phyloP scores from a whole-genome alignment of 92 coral and sea anemone species.

The Muricea muricata region DNA sequence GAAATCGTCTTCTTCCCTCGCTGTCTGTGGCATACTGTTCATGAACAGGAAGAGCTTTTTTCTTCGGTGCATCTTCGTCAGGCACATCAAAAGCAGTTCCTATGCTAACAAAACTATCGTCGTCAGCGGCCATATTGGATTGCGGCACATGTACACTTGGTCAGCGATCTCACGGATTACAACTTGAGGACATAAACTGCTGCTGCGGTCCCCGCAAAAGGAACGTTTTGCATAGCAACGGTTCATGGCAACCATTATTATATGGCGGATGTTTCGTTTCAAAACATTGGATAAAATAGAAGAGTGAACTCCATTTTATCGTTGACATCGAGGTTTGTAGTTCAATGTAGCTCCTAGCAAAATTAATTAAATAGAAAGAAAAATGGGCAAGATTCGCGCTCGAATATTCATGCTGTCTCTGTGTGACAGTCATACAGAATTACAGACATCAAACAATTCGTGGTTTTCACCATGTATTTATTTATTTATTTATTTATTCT shows the following conservation, averaged over 20 bases:
- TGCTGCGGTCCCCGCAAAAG: no score
- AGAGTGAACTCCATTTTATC: neutral
- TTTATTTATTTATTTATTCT: no score
- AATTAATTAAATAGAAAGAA: no score
- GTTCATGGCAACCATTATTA: conserved; percentile 11
- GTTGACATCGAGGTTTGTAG: neutral
- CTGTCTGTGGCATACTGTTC: conserved; percentile 96
- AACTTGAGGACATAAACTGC: neutral
- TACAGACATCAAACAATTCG: no score
- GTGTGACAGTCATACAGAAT: no score
- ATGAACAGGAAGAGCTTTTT: conserved; percentile 90
- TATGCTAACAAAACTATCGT: conserved; percentile 77
- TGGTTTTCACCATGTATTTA: no score
- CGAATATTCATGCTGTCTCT: no score
- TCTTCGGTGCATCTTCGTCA: conserved; percentile 96
- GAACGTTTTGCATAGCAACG: neutral
- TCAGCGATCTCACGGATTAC: neutral
- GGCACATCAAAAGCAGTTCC: conserved; percentile 86
- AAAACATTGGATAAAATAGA: no score
- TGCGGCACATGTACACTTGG: neutral
- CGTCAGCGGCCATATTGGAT: conserved; percentile 45
- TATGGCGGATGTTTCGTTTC: conserved; percentile 28
- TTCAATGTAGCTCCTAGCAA: no score
- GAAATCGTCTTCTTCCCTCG: conserved; percentile 93
- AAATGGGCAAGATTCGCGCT: no score